Percentiles rank a stretch among this genome's conserved stretches.
These are phyloP conservation scores for Drosophila borborema DNA, from an alignment of 2,888 invertebrate species.

Conservation along the genomic window DNA sequence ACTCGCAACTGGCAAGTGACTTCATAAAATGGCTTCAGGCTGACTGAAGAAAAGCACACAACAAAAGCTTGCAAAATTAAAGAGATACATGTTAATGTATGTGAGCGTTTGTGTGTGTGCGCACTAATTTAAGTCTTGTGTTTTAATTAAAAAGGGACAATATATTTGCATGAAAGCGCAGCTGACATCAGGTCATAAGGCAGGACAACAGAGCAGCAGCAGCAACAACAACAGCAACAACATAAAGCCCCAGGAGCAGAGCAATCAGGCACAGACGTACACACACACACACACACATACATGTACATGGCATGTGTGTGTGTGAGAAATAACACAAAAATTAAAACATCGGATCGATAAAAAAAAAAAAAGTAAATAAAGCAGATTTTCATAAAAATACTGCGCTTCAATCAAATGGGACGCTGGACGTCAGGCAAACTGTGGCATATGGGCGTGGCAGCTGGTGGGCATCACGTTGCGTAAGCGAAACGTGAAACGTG, in stretches of 20 bases:
- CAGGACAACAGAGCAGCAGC: conserved; percentile 41
- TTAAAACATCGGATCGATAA: conserved; percentile 74
- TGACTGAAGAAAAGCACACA: conserved; percentile 5
- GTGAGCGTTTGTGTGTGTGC: conserved; percentile 11
- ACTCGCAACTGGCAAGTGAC: conserved; percentile 53
- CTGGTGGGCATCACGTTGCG: conserved; percentile 55
- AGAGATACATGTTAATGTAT: conserved; percentile 6
- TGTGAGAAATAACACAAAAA: conserved; percentile 51
- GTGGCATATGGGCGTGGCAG: not conserved
- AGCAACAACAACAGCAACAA: conserved; percentile 3
- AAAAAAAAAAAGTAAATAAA: conserved; percentile 31
- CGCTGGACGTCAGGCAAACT: not conserved
- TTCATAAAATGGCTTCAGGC: conserved; percentile 43
- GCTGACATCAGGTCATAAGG: conserved; percentile 72
- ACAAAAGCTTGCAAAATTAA: conserved; percentile 31
- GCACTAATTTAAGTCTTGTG: conserved; percentile 70
- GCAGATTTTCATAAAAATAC: conserved; percentile 71
- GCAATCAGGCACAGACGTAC: conserved; percentile 39
- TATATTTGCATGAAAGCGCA: conserved; percentile 74
- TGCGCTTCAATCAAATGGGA: conserved; percentile 62
- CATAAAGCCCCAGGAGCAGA: conserved; percentile 34
- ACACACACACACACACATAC: conserved; percentile 4
- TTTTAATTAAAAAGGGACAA: conserved; percentile 77
- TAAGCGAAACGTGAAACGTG: conserved; percentile 58
- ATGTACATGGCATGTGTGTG: not conserved